Evolutionary conservation across 2,113 vertebrate genomes (phyloP).

Genomic region (cat (Felis catus)): DNA sequence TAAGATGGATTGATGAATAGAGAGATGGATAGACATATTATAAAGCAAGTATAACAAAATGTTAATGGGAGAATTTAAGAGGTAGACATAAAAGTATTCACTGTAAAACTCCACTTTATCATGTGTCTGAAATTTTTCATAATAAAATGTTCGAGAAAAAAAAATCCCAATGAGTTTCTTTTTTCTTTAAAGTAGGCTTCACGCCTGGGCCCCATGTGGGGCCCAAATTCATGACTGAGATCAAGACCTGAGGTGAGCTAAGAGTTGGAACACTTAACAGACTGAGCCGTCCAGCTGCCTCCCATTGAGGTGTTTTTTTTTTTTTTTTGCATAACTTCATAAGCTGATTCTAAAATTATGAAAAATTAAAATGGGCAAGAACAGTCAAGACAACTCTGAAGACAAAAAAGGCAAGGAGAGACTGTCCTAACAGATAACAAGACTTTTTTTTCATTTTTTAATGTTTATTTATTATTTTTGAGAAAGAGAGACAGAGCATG

Average conservation of each 20-base stretch:
- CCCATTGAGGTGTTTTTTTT: not conserved
- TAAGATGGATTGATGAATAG: not conserved
- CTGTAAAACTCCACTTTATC: not conserved
- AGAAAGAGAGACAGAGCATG: too few relatives aligned
- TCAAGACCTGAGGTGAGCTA: too few relatives aligned
- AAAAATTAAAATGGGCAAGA: slow-evolving; percentile 4
- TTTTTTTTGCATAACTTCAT: not conserved
- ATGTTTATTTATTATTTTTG: too few relatives aligned
- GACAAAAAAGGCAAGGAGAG: slow-evolving; percentile 8
- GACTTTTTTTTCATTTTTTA: not conserved
- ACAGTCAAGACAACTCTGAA: not conserved
- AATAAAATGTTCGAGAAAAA: not conserved
- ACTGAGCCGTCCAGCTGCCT: too few relatives aligned
- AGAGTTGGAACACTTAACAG: too few relatives aligned
- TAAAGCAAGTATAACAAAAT: slow-evolving; percentile 15
- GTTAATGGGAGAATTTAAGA: not conserved
- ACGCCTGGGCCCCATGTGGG: too few relatives aligned
- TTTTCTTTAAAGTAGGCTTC: too few relatives aligned
- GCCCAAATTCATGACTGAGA: too few relatives aligned
- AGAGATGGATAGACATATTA: not conserved
- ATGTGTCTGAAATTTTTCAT: not conserved
- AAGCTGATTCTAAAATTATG: not conserved
- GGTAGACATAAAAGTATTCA: not conserved
- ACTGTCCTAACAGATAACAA: not conserved
- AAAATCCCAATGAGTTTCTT: not conserved